Percentiles rank a stretch among this genome's conserved stretches.
Evolutionary conservation across 1,140 invertebrate genomes (phyloP).

Genomic region (Drosophila melanica): DNA sequence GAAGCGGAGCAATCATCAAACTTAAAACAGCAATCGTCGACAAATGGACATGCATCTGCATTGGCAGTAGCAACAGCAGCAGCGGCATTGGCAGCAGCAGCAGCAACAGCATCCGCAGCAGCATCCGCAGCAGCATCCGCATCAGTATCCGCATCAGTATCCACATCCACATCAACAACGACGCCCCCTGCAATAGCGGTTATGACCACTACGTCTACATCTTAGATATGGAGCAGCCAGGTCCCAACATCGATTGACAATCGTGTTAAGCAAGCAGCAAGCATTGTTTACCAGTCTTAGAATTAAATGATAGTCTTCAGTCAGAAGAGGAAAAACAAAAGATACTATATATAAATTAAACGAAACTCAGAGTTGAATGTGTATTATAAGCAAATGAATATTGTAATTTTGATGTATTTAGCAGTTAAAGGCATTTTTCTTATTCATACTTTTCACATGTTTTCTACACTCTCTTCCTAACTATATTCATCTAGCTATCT

Average conservation of each 20-base stretch:
- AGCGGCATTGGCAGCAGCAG: conserved; percentile 14
- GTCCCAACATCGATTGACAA: conserved; percentile 65
- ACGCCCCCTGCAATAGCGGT: conserved; percentile 16
- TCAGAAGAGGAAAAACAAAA: conserved; percentile 2
- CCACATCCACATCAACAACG: not conserved
- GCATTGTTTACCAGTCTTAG: conserved; percentile 73
- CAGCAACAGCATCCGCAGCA: conserved; percentile 11
- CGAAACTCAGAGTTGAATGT: conserved; percentile 39
- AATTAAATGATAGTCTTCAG: conserved; percentile 53
- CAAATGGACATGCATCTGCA: conserved; percentile 32
- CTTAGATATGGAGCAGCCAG: conserved; percentile 23
- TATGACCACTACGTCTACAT: conserved; percentile 39
- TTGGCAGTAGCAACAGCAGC: conserved; percentile 16
- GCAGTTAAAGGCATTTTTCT: conserved; percentile 70
- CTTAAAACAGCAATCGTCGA: conserved; percentile 43
- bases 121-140: conserved; percentile 23
- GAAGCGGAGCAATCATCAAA: conserved; percentile 86
- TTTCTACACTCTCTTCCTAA: conserved; percentile 19
- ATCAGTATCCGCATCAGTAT: conserved; percentile 6
- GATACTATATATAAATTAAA: not conserved
- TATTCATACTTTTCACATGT: conserved; percentile 34
- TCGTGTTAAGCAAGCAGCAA: conserved; percentile 74
- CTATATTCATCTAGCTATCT: conserved; percentile 29
- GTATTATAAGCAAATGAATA: conserved; percentile 53
- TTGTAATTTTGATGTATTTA: conserved; percentile 54